Evolutionary conservation across 2,888 invertebrate genomes (phyloP), one percentile per base, ranked within the genome.

Genomic region (Arctia plantaginis): DNA sequence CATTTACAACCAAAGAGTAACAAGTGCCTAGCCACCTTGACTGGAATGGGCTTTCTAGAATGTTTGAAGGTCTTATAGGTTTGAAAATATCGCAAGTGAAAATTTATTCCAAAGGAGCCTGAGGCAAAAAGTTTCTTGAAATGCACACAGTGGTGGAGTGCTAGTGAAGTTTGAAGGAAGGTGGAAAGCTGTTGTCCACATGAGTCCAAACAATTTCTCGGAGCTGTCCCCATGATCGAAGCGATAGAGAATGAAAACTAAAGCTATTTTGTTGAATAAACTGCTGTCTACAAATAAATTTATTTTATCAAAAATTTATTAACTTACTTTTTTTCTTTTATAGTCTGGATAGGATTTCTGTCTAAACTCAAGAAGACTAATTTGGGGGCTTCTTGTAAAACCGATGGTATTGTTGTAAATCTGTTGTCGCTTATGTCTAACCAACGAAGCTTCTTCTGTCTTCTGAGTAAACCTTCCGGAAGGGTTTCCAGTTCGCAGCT

Each of bases 351-450:
- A 0, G 96, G 96, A 89, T 97, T 98, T 73, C 96, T 96, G 81
- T 97, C 96, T 44, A 98, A 90, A 64, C 96, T 96, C 8, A 98
- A 91, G 59, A 91, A 94, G 77, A 96, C 92, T 70, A 98, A 88
- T 64, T 93, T 94, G 0, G 90, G 88, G 0, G 97, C 96, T 77
- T 96, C 96, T 0, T 88, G 89, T 0, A 98, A 86, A 0, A 96
- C 96, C 0, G 88, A 75, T 0, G 98, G 98, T 0, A 97, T 86
- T 0, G 89, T 89, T 0, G 90, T 87, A 55, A 97, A 96, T 51
- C 95, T 86, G 88, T 98, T 98, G 70, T 96, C 96, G 18, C 96
- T 96, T 8, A 98, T 88, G 85, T 97, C 96, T 68, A 98, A 88
- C n/a, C 91, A 93, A 69, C 95, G 94, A 27, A 98, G 90, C 55